These are phyloP conservation scores for Temnothorax curvispinosus DNA, from an alignment of 1,140 invertebrate genomes.

Conservation along the genomic window DNA sequence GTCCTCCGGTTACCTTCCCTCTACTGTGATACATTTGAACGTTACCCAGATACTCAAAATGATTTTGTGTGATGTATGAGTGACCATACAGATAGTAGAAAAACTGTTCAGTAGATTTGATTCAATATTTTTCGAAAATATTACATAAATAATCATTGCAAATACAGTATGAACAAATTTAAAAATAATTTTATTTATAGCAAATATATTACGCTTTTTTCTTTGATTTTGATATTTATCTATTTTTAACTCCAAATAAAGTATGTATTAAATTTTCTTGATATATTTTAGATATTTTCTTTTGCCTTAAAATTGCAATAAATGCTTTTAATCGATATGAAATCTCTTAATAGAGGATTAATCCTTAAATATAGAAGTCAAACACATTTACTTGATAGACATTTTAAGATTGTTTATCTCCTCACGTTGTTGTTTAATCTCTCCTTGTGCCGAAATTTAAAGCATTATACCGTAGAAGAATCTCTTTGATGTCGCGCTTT, in stretches of 20 bases:
- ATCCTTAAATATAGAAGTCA: not conserved
- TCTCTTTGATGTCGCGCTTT: slow-evolving; percentile 73
- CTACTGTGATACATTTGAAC: slow-evolving; percentile 32
- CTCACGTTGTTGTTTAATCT: slow-evolving; percentile 68
- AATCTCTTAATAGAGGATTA: not conserved
- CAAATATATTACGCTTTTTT: not conserved
- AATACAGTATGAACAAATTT: not conserved
- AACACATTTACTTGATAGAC: slow-evolving; percentile 42
- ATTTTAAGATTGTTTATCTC: slow-evolving; percentile 59
- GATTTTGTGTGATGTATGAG: not conserved
- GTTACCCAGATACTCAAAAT: slow-evolving; percentile 19
- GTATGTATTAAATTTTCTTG: not conserved
- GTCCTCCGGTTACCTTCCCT: slow-evolving; percentile 18
- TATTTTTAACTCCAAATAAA: not conserved
- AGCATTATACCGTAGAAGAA: slow-evolving; percentile 70
- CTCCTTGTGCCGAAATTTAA: slow-evolving; percentile 70
- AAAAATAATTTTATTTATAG: not conserved
- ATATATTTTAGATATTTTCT: not conserved
- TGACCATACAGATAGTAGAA: not conserved
- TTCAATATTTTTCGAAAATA: not conserved
- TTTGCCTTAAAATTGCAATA: not conserved
- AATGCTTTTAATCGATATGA: not conserved
- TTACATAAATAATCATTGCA: not conserved
- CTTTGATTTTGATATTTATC: not conserved
- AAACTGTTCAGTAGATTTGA: not conserved